phyloP scores from a whole-genome alignment of 1,140 invertebrate species.

The Cephus cinctus region DNA sequence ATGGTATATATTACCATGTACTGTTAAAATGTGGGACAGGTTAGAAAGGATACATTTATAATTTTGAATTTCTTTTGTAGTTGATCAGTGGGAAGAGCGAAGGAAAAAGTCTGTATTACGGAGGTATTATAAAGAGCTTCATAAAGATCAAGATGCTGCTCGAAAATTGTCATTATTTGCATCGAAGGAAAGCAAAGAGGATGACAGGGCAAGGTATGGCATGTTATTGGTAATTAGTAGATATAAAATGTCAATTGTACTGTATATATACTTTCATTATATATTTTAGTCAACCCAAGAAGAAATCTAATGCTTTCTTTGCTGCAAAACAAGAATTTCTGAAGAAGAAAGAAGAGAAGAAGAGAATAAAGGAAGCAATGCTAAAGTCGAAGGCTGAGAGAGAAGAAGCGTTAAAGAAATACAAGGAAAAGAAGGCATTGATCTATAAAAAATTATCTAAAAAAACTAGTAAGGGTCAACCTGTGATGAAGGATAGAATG shows the following conservation, averaged over 20 bases:
- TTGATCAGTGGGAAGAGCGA: conserved; percentile 65
- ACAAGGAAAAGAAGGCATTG: conserved; percentile 65
- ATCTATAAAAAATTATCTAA: conserved; percentile 68
- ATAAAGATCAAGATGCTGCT: conserved; percentile 45
- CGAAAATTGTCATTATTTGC: conserved; percentile 21
- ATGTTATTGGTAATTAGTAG: no score
- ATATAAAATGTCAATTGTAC: no score
- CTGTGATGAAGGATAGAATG: conserved; percentile 73
- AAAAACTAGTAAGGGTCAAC: conserved; percentile 75
- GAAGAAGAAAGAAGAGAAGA: conserved; percentile 60
- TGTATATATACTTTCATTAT: no score
- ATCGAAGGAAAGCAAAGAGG: conserved; percentile 17
- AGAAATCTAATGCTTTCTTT: conserved; percentile 49
- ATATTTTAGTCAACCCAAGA: conserved; percentile 16
- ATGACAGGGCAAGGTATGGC: conserved; percentile 11
- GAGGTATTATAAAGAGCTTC: conserved; percentile 59
- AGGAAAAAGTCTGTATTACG: conserved; percentile 59
- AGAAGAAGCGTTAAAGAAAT: conserved; percentile 63
- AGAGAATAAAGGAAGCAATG: conserved; percentile 54
- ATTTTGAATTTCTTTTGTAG: conserved; percentile 24
- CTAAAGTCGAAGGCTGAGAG: conserved; percentile 57
- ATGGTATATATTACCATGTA: conserved; percentile 10
- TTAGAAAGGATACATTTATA: conserved; percentile 10
- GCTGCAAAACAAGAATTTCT: conserved; percentile 60
- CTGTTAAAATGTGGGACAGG: conserved; percentile 24